Evolutionary conservation across 2,113 vertebrate species (phyloP).

Genomic region (Mastomys natalensis): DNA sequence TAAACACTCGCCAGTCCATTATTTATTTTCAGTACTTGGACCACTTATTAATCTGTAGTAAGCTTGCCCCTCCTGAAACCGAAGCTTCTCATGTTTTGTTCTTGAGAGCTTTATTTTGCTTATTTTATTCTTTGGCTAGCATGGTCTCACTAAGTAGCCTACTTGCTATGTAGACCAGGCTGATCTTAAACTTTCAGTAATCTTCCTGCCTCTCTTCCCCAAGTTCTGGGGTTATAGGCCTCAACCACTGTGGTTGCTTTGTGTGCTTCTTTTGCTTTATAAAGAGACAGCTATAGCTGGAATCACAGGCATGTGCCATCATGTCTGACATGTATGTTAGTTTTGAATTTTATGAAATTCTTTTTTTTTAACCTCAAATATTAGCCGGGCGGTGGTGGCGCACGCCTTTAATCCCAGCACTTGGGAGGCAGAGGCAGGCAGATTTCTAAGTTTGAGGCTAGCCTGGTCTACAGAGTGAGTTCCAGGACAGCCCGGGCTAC

Average conservation of each 20-base stretch:
- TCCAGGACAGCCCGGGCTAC: too few species aligned
- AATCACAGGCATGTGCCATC: neutral
- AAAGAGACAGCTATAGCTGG: neutral
- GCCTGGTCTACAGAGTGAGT: too few species aligned
- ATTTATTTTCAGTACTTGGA: neutral
- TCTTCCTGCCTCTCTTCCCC: neutral
- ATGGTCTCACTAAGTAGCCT: neutral
- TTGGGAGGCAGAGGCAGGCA: too few species aligned
- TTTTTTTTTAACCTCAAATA: conserved; percentile 52
- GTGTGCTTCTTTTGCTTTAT: neutral
- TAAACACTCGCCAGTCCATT: neutral
- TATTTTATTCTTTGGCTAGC: neutral
- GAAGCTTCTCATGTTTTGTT: neutral
- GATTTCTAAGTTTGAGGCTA: too few species aligned
- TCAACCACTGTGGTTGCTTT: neutral
- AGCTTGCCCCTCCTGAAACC: neutral
- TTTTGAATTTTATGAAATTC: conserved; percentile 37
- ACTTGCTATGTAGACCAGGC: neutral
- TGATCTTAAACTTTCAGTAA: neutral
- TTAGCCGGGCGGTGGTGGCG: too few species aligned
- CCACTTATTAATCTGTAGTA: neutral
- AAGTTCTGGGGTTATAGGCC: neutral
- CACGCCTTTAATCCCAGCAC: too few species aligned
- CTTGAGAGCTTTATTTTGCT: neutral
- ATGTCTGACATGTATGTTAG: neutral